Conservation (phyloP, 1,140 invertebrate genomes). For the Bombus huntii region DNA sequence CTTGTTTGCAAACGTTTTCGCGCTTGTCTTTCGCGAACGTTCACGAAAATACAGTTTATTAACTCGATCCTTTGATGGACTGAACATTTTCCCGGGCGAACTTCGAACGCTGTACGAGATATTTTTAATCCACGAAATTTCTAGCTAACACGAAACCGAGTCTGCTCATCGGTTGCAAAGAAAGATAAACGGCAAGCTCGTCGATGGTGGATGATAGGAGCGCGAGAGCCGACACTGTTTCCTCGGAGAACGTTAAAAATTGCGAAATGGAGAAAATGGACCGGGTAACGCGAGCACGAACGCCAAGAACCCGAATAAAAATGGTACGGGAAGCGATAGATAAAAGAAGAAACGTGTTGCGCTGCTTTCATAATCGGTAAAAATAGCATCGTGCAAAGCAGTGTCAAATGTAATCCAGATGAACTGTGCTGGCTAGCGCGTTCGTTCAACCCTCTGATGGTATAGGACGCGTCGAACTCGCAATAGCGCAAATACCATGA, state of each 20-base stretch:
- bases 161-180: neutral
- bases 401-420: constrained; percentile 60
- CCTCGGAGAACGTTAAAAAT: neutral
- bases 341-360: constrained; percentile 60
- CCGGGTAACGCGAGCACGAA: neutral
- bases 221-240: no score
- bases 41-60: neutral
- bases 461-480: constrained; percentile 37
- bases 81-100: neutral
- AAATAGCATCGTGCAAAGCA: constrained; percentile 29
- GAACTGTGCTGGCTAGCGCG: constrained; percentile 29
- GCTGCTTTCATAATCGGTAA: constrained; percentile 37
- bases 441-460: constrained; percentile 19
- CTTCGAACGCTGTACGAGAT: neutral
- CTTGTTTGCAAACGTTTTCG: neutral
- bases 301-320: neutral
- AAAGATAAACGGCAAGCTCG: neutral
- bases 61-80: neutral
- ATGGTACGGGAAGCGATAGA: constrained; percentile 4
- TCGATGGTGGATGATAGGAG: neutral
- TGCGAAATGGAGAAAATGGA: neutral
- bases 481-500: constrained; percentile 50
- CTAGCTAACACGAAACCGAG: neutral
- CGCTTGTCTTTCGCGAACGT: neutral
- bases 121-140: neutral